phyloP scores from a whole-genome alignment of 1,140 invertebrate genomes.

The Luehdorfia chinensis region DNA sequence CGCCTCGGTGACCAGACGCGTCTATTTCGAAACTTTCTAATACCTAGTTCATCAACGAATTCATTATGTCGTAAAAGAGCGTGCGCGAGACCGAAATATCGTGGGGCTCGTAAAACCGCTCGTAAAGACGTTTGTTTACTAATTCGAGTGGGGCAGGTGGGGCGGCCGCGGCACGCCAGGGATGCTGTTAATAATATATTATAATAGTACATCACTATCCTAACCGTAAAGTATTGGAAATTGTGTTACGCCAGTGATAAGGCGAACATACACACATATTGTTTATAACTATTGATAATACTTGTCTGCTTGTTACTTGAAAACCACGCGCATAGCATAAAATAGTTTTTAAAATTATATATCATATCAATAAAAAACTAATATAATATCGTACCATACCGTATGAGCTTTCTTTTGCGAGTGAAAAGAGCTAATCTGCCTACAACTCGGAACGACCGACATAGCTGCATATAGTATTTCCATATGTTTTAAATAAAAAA shows the following conservation, averaged over 20 bases:
- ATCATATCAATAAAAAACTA: too few relatives aligned
- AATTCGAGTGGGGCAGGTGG: conserved; percentile 73
- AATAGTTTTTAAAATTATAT: too few relatives aligned
- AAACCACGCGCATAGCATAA: too few relatives aligned
- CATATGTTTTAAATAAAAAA: too few relatives aligned
- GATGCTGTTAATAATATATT: conserved; percentile 57
- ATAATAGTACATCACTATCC: conserved; percentile 4
- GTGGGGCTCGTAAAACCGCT: conserved; percentile 69
- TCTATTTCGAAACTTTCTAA: conserved; percentile 72
- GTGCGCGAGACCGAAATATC: conserved; percentile 73
- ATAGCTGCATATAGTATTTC: too few relatives aligned
- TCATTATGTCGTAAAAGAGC: conserved; percentile 75
- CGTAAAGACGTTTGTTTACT: conserved; percentile 76
- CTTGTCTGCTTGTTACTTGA: too few relatives aligned
- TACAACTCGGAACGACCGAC: too few relatives aligned
- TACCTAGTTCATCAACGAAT: conserved; percentile 75
- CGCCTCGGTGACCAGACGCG: conserved; percentile 48
- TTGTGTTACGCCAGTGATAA: background rate
- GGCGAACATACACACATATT: background rate
- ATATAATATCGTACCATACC: too few relatives aligned
- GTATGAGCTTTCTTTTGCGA: too few relatives aligned
- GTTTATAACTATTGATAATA: too few relatives aligned
- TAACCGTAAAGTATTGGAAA: conserved; percentile 1
- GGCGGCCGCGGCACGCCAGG: conserved; percentile 43
- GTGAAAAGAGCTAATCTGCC: too few relatives aligned